Evolutionary conservation across 1,140 invertebrate genomes (phyloP), one percentile per base, ranked within the genome.

Genomic region (Argopecten irradians): DNA sequence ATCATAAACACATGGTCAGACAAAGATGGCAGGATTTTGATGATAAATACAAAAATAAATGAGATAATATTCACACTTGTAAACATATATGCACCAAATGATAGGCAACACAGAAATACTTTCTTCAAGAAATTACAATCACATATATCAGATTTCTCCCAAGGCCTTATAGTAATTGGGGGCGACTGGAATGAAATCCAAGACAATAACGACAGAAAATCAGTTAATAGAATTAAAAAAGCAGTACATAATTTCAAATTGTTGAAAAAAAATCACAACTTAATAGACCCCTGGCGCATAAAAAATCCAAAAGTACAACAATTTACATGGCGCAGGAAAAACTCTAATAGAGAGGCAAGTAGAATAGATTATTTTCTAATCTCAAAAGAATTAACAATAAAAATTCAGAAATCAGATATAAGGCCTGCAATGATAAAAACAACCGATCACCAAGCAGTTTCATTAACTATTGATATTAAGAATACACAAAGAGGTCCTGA

Each of bases 141-240:
- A 7, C 28, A 36, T 8, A 86, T 84, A 34, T 28, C 8, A 9
- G 22, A 14, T 9, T 19, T 34, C n/a, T 5, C 7, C 22, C 3
- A 39, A n/a, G 84, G 84, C 7, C 13, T 19, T 19, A 19, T 22
- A 7, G 39, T 86, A 35, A 86, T 86, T 36, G 84, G 84, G 11
- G 84, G 84, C n/a, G 84, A 86, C 41, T 35, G 34, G 13, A 86
- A 86, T 86, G 84, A 86, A n/a, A n/a, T 36, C 11, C 35, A 32
- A n/a, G 11, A 39, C 35, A 19, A 39, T 33, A 41, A 39, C 35
- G 84, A 41, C n/a, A 86, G n/a, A n/a, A n/a, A n/a, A 41, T 41
- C 34, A 41, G 9, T 39, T 2, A 33, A 14, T 39, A 86, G 39
- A 86, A 35, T 19, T 19, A n/a, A 86, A 41, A 86, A 86, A 86